Base-by-base conservation (phyloP, 2,888 invertebrate genomes). In the Temnothorax unifasciatus region DNA sequence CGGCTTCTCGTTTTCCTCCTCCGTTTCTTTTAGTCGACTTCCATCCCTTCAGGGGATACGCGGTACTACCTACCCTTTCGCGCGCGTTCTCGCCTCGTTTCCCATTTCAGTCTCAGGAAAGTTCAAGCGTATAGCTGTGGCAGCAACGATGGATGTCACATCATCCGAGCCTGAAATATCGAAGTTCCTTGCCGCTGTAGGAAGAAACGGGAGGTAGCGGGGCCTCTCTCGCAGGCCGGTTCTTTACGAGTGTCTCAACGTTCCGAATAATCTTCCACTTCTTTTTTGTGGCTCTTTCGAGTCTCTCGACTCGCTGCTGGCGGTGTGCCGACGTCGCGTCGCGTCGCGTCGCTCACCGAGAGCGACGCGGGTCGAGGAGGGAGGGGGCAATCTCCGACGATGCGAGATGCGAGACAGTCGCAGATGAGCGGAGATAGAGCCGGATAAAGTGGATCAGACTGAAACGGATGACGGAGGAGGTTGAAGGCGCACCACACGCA, bases 241-340 rank as follows among this genome's bases (percentile, higher is more conserved):
- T 0, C 41, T 13, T 57, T 18, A 71, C 85, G 83, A 83, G 69
- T 69, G 52, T 61, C 47, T 15, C 57, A 18, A 82, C 74, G 44
- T 61, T 64, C 73, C 68, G 57, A 66, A 59, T 61, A 50, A 63
- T 82, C 75, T 81, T 77, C 82, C 52, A 59, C 69, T 34, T 59
- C 29, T 59, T n/a, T 38, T 74, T 87, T 64, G 25, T 75, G 38
- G 44, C 44, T 66, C 74, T 73, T 85, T 73, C 85, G 86, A 86
- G 85, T 86, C 29, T 73, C 85, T 73, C 85, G 86, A 86, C 86
- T 86, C 85, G 81, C 86, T 93, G 81, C 86, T 93, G 92, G 92
- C 92, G 91, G 86, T 90, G 87, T 92, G 93, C 93, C 91, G 91
- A 91, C 21, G n/a, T n/a, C n/a, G n/a, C 21, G 29, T 29, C 29